Evolutionary conservation across 2,888 invertebrate genomes (phyloP), one percentile per base, ranked within the genome.

Genomic region (Rhagonycha fulva): DNA sequence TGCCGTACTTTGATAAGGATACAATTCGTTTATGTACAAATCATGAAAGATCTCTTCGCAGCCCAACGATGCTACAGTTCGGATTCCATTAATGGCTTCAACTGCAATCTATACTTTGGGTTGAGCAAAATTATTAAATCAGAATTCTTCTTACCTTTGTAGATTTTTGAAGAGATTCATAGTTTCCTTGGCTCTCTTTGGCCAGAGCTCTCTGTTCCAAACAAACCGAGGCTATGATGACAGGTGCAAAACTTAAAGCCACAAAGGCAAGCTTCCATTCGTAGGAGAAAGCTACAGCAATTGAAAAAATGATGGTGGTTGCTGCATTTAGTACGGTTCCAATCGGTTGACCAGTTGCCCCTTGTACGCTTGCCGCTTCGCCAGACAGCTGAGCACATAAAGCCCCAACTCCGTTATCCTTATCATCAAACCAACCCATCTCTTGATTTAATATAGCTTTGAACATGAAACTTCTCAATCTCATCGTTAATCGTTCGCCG

Each of bases 291-390:
- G 94, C 90, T 0, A 95, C 86, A 0, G 89, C 90, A 30, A 95
- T 86, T 4, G 93, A 92, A 14, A 95, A 87, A 0, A 89, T 83
- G 14, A 95, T 88, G 0, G 95, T 94, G 2, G 94, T 91, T 4
- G 93, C 79, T 0, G 94, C 93, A 86, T 94, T 94, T 1, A 95
- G 87, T 60, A 95, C 92, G 19, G 93, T 93, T 5, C 95, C 95
- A 72, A 95, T 91, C 77, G 95, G 90, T 88, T 94, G 94, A 14
- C 95, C 95, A 4, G 95, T 94, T 4, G 94, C 94, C 82, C 95
- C 95, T 89, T 95, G 95, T 0, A 95, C 93, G 72, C 92, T 91
- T 0, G 95, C 91, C 0, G 95, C 94, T 88, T 95, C 95, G 0
- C 93, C 92, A 0, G 95, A 93, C 5, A 96, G 88, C 74, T 92